These are phyloP conservation scores for Arctopsyche grandis DNA, from an alignment of 1,140 invertebrate species.

Conservation along the genomic window DNA sequence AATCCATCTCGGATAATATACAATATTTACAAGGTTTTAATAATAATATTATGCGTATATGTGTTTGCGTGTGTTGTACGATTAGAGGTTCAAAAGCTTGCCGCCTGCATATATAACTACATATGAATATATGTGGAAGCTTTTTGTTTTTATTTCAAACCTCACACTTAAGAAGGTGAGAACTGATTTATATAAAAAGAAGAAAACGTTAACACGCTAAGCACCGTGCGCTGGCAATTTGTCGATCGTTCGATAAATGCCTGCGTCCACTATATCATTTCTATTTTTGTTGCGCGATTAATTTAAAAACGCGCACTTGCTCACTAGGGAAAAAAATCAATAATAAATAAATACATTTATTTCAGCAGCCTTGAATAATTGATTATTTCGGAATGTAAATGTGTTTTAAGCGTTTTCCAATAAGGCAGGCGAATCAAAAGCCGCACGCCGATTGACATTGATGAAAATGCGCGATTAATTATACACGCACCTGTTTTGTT, in stretches of 20 bases:
- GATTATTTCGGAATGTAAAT: not conserved
- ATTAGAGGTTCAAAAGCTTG: slow-evolving; percentile 26
- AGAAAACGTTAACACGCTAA: slow-evolving; percentile 13
- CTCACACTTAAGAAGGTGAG: slow-evolving; percentile 24
- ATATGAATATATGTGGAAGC: not conserved
- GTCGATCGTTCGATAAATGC: not conserved
- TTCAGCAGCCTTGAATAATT: not conserved
- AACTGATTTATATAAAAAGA: slow-evolving; percentile 22
- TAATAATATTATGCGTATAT: not conserved
- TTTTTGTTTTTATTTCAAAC: slow-evolving; percentile 3
- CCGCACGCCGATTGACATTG: slow-evolving; percentile 12
- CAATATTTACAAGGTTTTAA: too few relatives aligned
- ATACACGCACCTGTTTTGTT: not conserved
- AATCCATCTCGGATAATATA: too few relatives aligned
- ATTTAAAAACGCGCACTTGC: not conserved
- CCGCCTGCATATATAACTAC: not conserved
- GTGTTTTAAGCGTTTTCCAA: slow-evolving; percentile 2
- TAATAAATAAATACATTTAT: not conserved
- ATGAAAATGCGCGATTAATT: slow-evolving; percentile 17
- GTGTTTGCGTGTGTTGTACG: not conserved
- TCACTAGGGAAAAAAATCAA: not conserved
- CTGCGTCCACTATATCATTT: not conserved
- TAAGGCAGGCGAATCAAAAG: not conserved
- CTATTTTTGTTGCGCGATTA: not conserved
- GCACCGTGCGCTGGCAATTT: not conserved